Base-by-base conservation (phyloP, 37 sponge, comb jelly and placozoan species). In the Diacarnus erythraeanus region DNA sequence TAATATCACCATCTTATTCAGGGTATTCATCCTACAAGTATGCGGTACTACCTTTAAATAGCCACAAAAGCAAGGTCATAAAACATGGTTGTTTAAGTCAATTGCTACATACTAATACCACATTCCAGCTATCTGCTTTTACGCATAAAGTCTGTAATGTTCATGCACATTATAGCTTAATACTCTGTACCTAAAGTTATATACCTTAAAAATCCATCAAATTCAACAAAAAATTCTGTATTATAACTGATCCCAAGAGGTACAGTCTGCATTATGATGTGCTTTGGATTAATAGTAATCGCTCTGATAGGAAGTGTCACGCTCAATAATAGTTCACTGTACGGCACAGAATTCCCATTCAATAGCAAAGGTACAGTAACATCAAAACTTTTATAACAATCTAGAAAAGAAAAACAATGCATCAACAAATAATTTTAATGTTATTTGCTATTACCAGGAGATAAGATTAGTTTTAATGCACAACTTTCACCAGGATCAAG, bases 231-330 rank as follows among this genome's bases (percentile, higher is more conserved):
- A 34, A 86, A 89, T 69, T 79, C 71, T 36, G 90, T 86, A 2
- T 68, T 64, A 2, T 89, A 67, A n/a, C 75, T 68, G 25, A 87
- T 54, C 31, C 73, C 76, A 20, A 94, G 82, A 2, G 94, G 94
- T 33, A 87, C 87, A 26, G 94, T 90, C 0, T 77, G 78, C 17
- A 94, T 21, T 2, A 68, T 72, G 1, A 94, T 44, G 35, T 36
- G 61, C 29, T 57, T 26, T 2, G 94, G 84, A 31, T 57, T 57
- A 38, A 80, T 57, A n/a, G 67, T 23, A 36, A 94, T 67, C 0
- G 23, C 66, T 18, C 84, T 80, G 20, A 81, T 35, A 23, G 64
- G 47, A 25, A 94, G 18, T 20, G 33, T 38, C 15, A 77, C 94
- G 34, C 25, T 71, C 61, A 89, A 63, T 0, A 9, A 8, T 6